Evolutionary conservation across 2,888 invertebrate species (phyloP), one percentile per base, ranked within the genome.

Genomic region (Gibbula magus): DNA sequence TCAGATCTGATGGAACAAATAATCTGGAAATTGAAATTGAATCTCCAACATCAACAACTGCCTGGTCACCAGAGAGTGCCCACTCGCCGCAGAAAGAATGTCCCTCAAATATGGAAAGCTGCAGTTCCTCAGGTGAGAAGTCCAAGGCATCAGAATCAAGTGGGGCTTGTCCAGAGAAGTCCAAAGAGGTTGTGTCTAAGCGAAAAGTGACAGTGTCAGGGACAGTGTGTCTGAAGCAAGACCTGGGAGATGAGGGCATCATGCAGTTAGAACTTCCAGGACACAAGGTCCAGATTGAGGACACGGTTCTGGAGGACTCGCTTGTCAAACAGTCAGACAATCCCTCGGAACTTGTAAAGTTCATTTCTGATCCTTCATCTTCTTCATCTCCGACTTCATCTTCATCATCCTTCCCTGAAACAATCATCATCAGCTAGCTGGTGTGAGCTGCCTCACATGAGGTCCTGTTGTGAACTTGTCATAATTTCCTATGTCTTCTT

Each of bases 21-120:
- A 89, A 86, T 75, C 82, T 89, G 35, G 88, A 88, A 76, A 89
- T 89, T 74, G 89, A 88, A 78, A 85, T 88, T 78, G 87, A 88
- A 75, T 53, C 53, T 75, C 75, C 75, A 5, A 13, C n/a, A n/a
- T 56, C 56, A 20, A 10, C 56, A 56, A 56, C 20, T 22, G 20
- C 56, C 4, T 35, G 29, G 39, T 70, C 70, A 13, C 70, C 70
- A 70, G 39, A 70, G 20, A 61, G 61, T 61, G 20, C 16, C 20
- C 22, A 25, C 18, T 75, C 75, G 22, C 75, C 75, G 16, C 25
- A 25, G 29, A 54, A 52, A 53, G 53, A 52, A 18, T 18, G 32
- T 54, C 22, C 52, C 29, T n/a, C 25, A 32, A 74, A 74, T 16
- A 22, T 20, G 18, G 18, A 39, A 51, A 8, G n/a, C n/a, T 18